phyloP scores from a whole-genome alignment of 2,113 vertebrate genomes.

The Cacatua alba region DNA sequence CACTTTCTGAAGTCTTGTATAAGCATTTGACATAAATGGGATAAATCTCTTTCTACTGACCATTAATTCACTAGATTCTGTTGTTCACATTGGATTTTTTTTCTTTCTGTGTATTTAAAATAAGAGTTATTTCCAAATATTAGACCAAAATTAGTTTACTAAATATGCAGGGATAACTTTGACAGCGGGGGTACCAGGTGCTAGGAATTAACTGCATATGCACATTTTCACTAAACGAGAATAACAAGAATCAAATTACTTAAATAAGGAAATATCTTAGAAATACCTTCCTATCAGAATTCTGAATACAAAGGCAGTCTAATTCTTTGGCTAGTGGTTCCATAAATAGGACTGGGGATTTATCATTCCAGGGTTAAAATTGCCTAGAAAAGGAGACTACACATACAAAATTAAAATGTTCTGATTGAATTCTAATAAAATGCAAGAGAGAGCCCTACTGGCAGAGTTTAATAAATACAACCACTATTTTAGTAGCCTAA shows the following conservation, averaged over 20 bases:
- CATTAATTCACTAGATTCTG: background rate
- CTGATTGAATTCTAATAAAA: conserved; percentile 59
- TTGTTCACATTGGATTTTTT: background rate
- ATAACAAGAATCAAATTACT: background rate
- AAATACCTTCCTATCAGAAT: background rate
- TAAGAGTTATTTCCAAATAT: background rate
- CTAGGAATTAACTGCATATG: background rate
- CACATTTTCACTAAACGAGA: background rate
- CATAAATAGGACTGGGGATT: background rate
- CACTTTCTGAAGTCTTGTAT: background rate
- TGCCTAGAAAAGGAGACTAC: background rate
- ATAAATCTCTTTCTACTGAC: background rate
- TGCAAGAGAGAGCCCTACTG: conserved; percentile 77
- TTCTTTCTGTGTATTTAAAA: background rate
- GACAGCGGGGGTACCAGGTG: fast-evolving
- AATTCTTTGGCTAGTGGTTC: background rate
- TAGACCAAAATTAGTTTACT: background rate
- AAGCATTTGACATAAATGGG: background rate
- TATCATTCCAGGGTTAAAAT: conserved; percentile 37
- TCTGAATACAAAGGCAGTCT: background rate
- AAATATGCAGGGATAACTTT: background rate
- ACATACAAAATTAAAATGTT: background rate
- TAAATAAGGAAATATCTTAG: background rate
- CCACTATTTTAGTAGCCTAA: background rate
- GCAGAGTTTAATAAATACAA: conserved; percentile 56